Evolutionary conservation across 2,888 invertebrate genomes (phyloP).

Genomic region (Drosophila tripunctata): DNA sequence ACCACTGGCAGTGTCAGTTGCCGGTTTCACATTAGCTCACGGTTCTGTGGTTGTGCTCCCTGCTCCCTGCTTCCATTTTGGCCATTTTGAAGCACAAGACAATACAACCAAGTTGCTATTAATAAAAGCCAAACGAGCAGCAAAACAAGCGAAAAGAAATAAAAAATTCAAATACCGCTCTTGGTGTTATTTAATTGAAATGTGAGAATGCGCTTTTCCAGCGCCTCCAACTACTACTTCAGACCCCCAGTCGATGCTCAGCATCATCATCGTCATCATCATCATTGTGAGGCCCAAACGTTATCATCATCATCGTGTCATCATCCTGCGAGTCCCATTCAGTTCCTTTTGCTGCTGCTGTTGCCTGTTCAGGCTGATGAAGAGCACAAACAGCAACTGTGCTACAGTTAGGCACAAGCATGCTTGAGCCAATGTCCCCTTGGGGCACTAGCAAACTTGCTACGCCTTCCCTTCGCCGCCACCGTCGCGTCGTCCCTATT

Average conservation of each 20-base stretch:
- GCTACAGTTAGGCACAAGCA: constrained; percentile 67
- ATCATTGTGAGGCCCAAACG: no score
- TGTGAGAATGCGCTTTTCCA: constrained; percentile 76
- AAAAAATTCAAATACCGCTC: constrained; percentile 51
- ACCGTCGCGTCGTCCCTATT: constrained; percentile 16
- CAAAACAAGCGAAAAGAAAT: constrained; percentile 35
- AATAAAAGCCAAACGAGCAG: constrained; percentile 43
- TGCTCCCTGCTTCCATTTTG: constrained; percentile 34
- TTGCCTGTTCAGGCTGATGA: constrained; percentile 57
- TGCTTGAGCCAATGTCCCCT: constrained; percentile 73
- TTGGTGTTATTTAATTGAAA: constrained; percentile 72
- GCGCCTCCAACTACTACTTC: constrained; percentile 59
- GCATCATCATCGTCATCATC: constrained; percentile 1
- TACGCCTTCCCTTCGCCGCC: background rate
- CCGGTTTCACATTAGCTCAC: constrained; percentile 17
- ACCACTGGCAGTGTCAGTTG: constrained; percentile 30
- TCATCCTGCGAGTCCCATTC: constrained; percentile 59
- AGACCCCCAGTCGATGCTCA: constrained; percentile 16
- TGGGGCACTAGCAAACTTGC: constrained; percentile 49
- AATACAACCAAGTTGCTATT: constrained; percentile 67
- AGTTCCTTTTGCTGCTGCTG: constrained; percentile 28
- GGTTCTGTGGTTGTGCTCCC: constrained; percentile 19
- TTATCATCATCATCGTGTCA: constrained; percentile 18
- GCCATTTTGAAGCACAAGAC: constrained; percentile 48
- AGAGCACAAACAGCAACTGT: constrained; percentile 70